Conservation (phyloP, 2,888 invertebrate genomes). For the Meteorus cinctellus region DNA sequence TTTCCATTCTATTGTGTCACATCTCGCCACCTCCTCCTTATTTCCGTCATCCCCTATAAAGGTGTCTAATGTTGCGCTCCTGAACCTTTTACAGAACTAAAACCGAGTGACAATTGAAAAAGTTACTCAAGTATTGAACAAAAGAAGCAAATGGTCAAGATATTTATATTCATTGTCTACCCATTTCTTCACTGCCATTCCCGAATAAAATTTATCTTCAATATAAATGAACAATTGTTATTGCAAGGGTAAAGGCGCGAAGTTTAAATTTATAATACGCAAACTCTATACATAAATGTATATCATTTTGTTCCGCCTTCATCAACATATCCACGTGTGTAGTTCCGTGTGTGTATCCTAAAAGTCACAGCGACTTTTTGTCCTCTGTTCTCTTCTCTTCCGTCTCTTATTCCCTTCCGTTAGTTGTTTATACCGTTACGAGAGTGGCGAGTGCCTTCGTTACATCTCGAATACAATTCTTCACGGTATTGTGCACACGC, state of each 20-base stretch:
- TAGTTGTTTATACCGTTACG: slow-evolving; percentile 63
- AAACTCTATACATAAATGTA: background rate
- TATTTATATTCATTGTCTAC: slow-evolving; percentile 7
- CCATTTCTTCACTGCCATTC: background rate
- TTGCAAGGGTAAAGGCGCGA: slow-evolving; percentile 2
- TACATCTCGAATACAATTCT: slow-evolving; percentile 57
- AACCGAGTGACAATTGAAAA: background rate
- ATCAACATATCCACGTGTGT: slow-evolving; percentile 21
- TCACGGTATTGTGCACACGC: slow-evolving; percentile 49
- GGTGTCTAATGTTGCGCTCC: slow-evolving; percentile 14
- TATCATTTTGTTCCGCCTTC: slow-evolving; percentile 15
- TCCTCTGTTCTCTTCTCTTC: slow-evolving; percentile 14
- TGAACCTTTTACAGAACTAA: background rate
- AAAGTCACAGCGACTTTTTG: background rate
- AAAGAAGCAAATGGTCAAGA: background rate
- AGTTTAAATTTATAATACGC: slow-evolving; percentile 13
- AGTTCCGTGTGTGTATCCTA: slow-evolving; percentile 26
- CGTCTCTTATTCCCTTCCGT: slow-evolving; percentile 34
- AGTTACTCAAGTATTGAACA: slow-evolving; percentile 8
- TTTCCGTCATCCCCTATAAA: background rate
- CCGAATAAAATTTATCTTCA: background rate
- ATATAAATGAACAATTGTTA: background rate
- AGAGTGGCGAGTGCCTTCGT: slow-evolving; percentile 55
- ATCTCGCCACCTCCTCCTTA: background rate
- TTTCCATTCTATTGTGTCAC: slow-evolving; percentile 21